These are phyloP conservation scores for Stichopus horrens DNA, from an alignment of 53 echinoderm and acorn worm species.

Conservation along the genomic window DNA sequence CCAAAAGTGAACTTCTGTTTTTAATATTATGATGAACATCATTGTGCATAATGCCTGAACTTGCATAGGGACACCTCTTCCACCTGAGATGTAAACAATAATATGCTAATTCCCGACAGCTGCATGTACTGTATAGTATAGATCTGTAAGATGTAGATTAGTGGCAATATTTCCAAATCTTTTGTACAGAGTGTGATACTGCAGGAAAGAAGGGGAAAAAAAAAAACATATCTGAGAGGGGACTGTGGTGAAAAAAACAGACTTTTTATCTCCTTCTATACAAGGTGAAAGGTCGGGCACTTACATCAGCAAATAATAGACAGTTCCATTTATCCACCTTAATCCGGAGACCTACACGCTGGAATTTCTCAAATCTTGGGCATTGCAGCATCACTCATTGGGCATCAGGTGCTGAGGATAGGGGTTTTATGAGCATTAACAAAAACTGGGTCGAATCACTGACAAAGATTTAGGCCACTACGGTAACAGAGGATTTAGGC, in stretches of 20 bases:
- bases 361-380: slow-evolving; percentile 1
- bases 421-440: slow-evolving; percentile 19
- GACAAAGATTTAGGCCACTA: slow-evolving; percentile 36
- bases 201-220: too few relatives aligned
- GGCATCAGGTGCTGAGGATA: neutral
- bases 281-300: neutral
- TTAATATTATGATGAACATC: too few relatives aligned
- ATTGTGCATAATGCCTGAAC: too few relatives aligned
- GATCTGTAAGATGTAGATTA: too few relatives aligned
- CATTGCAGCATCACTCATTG: slow-evolving; percentile 29
- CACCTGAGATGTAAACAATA: too few relatives aligned
- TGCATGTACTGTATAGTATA: too few relatives aligned
- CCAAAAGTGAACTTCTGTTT: too few relatives aligned
- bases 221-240: neutral
- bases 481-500: neutral
- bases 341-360: slow-evolving; percentile 15
- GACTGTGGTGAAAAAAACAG: neutral
- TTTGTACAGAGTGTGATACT: too few relatives aligned
- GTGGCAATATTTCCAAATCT: too few relatives aligned
- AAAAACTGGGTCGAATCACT: slow-evolving; percentile 22
- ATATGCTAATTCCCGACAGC: too few relatives aligned
- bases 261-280: neutral
- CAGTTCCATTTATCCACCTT: slow-evolving; percentile 20
- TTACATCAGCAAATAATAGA: slow-evolving; percentile 3
- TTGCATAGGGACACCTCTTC: too few relatives aligned